Percentiles rank a stretch among this genome's conserved stretches.
These are phyloP conservation scores for Pedicia rivosa DNA, from an alignment of 2,888 invertebrate species.

Conservation along the genomic window DNA sequence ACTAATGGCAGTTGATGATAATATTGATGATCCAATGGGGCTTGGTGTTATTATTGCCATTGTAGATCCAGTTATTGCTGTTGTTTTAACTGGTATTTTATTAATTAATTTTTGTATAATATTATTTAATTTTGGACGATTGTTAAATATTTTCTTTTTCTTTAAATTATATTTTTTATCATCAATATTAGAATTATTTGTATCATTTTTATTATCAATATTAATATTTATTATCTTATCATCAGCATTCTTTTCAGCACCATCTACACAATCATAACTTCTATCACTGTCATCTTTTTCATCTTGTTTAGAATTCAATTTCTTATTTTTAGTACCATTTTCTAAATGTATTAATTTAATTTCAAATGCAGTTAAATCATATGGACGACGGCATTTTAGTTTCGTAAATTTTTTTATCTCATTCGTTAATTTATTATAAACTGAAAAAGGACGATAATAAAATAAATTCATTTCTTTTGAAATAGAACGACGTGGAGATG, in stretches of 20 bases:
- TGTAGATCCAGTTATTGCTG: too few species aligned
- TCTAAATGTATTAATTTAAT: neutral
- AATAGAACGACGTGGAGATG: slow-evolving; percentile 53
- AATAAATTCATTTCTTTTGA: slow-evolving; percentile 58
- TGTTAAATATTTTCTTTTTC: slow-evolving; percentile 13
- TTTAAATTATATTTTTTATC: slow-evolving; percentile 1
- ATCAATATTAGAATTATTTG: slow-evolving; percentile 8
- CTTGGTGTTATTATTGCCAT: slow-evolving; percentile 19
- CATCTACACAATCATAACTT: slow-evolving; percentile 10
- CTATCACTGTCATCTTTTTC: slow-evolving; percentile 6
- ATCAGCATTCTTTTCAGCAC: slow-evolving; percentile 11
- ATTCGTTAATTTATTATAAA: slow-evolving; percentile 31
- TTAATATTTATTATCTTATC: slow-evolving; percentile 3
- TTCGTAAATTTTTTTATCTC: slow-evolving; percentile 17
- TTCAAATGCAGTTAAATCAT: slow-evolving; percentile 29
- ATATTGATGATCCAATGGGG: neutral
- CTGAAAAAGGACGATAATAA: slow-evolving; percentile 20
- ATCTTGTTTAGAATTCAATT: slow-evolving; percentile 7
- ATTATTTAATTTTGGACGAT: slow-evolving; percentile 25
- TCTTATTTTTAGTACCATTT: slow-evolving; percentile 10
- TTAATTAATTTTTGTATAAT: slow-evolving; percentile 29
- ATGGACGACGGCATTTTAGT: slow-evolving; percentile 48
- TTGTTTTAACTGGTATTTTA: slow-evolving; percentile 22
- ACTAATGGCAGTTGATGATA: neutral
- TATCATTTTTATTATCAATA: neutral